Percentiles rank a stretch among this genome's conserved stretches.
Evolutionary conservation across 1,140 invertebrate genomes (phyloP).

Genomic region (Caerostris extrusa): DNA sequence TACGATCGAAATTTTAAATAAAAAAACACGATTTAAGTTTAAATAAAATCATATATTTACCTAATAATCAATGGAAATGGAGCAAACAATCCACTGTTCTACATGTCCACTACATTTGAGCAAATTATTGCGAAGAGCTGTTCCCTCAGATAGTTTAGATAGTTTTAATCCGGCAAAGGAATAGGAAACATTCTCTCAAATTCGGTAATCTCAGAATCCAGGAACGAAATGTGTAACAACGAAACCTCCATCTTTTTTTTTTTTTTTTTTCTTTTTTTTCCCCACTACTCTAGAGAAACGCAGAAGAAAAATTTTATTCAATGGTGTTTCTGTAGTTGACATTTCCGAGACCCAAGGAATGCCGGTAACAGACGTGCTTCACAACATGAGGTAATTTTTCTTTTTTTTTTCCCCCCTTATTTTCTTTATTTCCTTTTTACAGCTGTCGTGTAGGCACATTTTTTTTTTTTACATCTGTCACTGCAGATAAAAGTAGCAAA

Average conservation of each 20-base stretch:
- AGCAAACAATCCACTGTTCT: not conserved
- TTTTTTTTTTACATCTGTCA: not conserved
- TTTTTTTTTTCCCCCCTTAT: not conserved
- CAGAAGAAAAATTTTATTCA: not conserved
- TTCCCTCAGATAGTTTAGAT: no score
- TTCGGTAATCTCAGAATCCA: not conserved
- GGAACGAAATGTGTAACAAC: not conserved
- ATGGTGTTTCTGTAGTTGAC: not conserved
- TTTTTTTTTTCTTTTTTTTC: not conserved
- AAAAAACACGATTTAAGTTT: no score
- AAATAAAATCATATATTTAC: not conserved
- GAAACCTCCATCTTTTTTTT: not conserved
- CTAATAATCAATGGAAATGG: not conserved
- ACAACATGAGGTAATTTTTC: not conserved
- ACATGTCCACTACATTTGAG: not conserved
- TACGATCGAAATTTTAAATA: no score
- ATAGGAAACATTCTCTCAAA: not conserved
- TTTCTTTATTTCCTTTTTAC: not conserved
- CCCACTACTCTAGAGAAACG: not conserved
- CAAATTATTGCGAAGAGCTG: not conserved
- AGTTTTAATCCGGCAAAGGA: not conserved
- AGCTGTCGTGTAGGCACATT: not conserved
- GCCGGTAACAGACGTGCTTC: constrained; percentile 6
- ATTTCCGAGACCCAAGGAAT: not conserved
- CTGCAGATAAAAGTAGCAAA: no score